Evolutionary conservation across 2,113 vertebrate genomes (phyloP).

Genomic region (Neopipo cinnamomea): DNA sequence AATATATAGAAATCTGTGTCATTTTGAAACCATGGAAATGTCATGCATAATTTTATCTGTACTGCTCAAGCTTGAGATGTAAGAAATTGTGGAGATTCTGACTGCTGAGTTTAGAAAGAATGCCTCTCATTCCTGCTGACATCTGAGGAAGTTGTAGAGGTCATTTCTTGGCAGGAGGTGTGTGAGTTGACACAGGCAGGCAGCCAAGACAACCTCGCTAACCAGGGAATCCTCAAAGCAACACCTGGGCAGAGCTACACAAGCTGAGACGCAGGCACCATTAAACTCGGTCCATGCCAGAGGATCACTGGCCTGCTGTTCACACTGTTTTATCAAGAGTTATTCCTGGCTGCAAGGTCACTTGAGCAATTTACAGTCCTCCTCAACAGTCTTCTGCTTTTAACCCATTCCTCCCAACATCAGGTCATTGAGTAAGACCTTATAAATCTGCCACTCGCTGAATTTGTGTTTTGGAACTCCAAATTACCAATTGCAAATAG

Average conservation of each 20-base stretch:
- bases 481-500: not conserved
- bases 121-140: not conserved
- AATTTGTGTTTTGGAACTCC: not conserved
- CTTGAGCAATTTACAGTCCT: not conserved
- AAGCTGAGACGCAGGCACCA: not conserved
- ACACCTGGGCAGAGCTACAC: not conserved
- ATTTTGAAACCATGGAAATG: not conserved
- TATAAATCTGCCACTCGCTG: not conserved
- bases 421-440: not conserved
- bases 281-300: not conserved
- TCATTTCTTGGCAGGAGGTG: not conserved
- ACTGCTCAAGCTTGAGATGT: not conserved
- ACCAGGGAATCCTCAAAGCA: not conserved
- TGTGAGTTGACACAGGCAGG: not conserved
- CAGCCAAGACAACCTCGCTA: not conserved
- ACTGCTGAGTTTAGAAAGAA: not conserved
- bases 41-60: not conserved
- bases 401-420: not conserved
- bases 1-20: not conserved
- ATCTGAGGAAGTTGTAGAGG: not conserved
- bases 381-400: not conserved
- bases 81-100: not conserved
- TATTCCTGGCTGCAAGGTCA: not conserved
- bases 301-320: not conserved
- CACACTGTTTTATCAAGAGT: not conserved